Evolutionary conservation across 2,888 invertebrate genomes (phyloP).

Genomic region (Leptothorax acervorum): DNA sequence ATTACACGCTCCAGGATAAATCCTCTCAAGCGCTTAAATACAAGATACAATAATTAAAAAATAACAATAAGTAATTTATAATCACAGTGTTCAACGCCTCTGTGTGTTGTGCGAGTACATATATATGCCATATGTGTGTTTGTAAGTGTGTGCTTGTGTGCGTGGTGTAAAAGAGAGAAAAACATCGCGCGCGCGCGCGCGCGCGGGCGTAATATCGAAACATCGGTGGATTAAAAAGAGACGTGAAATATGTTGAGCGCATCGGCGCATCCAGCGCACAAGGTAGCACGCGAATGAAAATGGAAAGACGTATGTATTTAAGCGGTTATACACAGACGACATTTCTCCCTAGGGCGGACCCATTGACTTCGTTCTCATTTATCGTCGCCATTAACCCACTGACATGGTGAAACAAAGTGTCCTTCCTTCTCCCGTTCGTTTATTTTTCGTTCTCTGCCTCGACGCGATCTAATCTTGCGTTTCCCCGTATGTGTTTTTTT

Average conservation of each 20-base stretch:
- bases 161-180: neutral
- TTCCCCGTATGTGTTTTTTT: neutral
- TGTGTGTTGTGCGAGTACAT: too few species aligned
- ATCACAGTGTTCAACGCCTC: too few species aligned
- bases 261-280: neutral
- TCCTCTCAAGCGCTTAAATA: too few species aligned
- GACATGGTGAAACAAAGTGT: constrained; percentile 62
- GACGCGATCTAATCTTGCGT: constrained; percentile 13
- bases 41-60: too few species aligned
- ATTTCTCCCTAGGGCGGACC: constrained; percentile 48
- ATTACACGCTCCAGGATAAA: too few species aligned
- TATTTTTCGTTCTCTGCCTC: constrained; percentile 4
- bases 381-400: constrained; percentile 72
- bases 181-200: neutral
- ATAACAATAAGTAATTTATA: too few species aligned
- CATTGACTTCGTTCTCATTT: constrained; percentile 70
- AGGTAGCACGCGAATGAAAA: constrained; percentile 60
- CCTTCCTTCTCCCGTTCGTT: constrained; percentile 23
- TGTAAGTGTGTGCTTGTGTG: too few species aligned
- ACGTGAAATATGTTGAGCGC: neutral
- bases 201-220: constrained; percentile 25
- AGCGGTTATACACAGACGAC: constrained; percentile 57
- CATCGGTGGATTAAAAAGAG: constrained; percentile 1
- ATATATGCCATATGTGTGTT: too few species aligned
- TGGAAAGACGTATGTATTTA: constrained; percentile 58